Percentiles rank a stretch among this genome's conserved stretches.
These are phyloP conservation scores for Armadillidium nasatum DNA, from an alignment of 1,140 invertebrate genomes.

Conservation along the genomic window DNA sequence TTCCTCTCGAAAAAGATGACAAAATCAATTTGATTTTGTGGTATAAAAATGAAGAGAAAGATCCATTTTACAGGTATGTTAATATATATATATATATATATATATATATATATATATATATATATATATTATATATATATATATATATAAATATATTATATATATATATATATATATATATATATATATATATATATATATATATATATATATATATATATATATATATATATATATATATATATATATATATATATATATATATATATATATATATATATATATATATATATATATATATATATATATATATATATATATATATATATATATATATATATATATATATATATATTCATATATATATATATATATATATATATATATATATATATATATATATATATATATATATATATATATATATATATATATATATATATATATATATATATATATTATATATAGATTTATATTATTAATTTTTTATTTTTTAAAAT, in stretches of 20 bases:
- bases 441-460: conserved; percentile 11
- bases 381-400: too few species aligned
- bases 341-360: conserved; percentile 16
- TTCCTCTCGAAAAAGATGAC: conserved; percentile 65
- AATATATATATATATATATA: not conserved
- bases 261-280: conserved; percentile 14
- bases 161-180: conserved; percentile 3
- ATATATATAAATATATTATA: conserved; percentile 28
- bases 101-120: conserved; percentile 13
- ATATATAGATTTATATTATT: too few species aligned
- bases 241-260: conserved; percentile 17
- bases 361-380: conserved; percentile 24
- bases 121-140: not conserved
- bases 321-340: conserved; percentile 5
- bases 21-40: conserved; percentile 83
- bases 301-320: not conserved
- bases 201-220: too few species aligned
- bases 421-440: conserved; percentile 11
- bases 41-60: conserved; percentile 75
- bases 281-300: conserved; percentile 17
- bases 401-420: too few species aligned
- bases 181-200: too few species aligned
- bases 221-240: conserved; percentile 10
- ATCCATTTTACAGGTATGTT: conserved; percentile 76
- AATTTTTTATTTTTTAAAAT: too few species aligned